These are phyloP conservation scores for Saccostrea glomerata DNA, from an alignment of 1,140 invertebrate genomes.

Conservation along the genomic window DNA sequence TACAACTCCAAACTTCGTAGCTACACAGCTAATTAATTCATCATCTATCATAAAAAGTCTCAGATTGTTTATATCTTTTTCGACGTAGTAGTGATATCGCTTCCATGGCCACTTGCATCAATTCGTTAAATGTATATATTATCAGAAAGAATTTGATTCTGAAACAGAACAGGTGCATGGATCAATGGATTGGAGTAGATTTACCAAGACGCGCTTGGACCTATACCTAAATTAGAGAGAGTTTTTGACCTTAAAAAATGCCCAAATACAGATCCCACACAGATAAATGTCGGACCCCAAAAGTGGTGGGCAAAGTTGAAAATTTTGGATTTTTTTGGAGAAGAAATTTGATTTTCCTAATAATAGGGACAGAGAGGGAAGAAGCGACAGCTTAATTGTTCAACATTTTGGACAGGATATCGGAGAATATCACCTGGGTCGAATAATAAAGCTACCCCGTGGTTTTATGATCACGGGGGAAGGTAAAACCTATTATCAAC, in stretches of 20 bases:
- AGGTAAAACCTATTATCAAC: slow-evolving; percentile 26
- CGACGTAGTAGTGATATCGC: not conserved
- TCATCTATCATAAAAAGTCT: slow-evolving; percentile 11
- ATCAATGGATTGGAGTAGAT: not conserved
- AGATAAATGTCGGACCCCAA: slow-evolving; percentile 22
- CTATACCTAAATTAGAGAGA: slow-evolving; percentile 9
- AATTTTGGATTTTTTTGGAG: slow-evolving; percentile 31
- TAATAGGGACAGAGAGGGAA: slow-evolving; percentile 10
- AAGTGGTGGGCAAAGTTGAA: not conserved
- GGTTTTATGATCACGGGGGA: slow-evolving; percentile 37
- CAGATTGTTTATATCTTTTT: slow-evolving; percentile 33
- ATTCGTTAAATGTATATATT: slow-evolving; percentile 36
- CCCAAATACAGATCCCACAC: not conserved
- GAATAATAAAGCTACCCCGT: slow-evolving; percentile 29
- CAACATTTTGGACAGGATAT: slow-evolving; percentile 20
- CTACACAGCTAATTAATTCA: slow-evolving; percentile 22
- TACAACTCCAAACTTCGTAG: slow-evolving; percentile 18
- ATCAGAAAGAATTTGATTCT: slow-evolving; percentile 24
- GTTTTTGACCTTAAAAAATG: not conserved
- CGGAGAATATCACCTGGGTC: slow-evolving; percentile 40
- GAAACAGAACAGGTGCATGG: slow-evolving; percentile 17
- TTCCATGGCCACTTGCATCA: slow-evolving; percentile 27
- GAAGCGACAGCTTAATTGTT: slow-evolving; percentile 37
- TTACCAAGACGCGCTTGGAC: not conserved
- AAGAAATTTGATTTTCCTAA: slow-evolving; percentile 26